Base-by-base conservation (phyloP, 1,140 invertebrate species). In the Cyrtorhinus lividipennis region DNA sequence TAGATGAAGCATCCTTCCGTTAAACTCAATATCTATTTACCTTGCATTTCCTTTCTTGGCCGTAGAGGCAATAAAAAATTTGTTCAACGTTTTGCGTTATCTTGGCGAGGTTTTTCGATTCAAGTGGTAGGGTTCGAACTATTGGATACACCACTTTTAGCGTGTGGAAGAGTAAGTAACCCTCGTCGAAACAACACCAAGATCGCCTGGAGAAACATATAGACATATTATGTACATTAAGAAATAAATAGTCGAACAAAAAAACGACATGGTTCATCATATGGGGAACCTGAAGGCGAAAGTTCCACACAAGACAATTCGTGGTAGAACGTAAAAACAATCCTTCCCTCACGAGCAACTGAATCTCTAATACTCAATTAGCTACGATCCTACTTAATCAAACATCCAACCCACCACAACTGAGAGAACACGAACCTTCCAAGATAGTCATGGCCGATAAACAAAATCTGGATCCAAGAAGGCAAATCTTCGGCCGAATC, bases 21-120 rank as follows among this genome's bases (percentile, higher is more conserved):
- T n/a, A n/a, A n/a, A n/a, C n/a, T n/a, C n/a, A n/a, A n/a, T n/a
- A n/a, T n/a, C n/a, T n/a, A 24, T 5, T 58, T 56, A 62, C 60
- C 56, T 77, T 83, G 70, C 85, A 87, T 72, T 85, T 91, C 64
- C 81, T 81, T 0, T 90, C 88, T 76, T 93, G 88, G 22, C 85
- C 83, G 73, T 89, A 95, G 1, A 96, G 74, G 73, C 92, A 96
- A 72, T 83, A 92, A 57, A 94, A 84, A 68, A 88, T 85, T 73
- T 96, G 92, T 68, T 95, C 91, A 63, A 94, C 75, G 61, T 86
- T 82, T 62, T 86, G 83, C 48, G 80, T 79, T 2, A 92, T 74
- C 5, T 64, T 64, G 18, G 48, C n/a, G 22, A 62, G 44, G 72
- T 79, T 80, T 66, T 82, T 77, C 68, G 77, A 73, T 59, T 77